Evolutionary conservation across 2,888 invertebrate genomes (phyloP).

Genomic region (Synergus laeviventris): DNA sequence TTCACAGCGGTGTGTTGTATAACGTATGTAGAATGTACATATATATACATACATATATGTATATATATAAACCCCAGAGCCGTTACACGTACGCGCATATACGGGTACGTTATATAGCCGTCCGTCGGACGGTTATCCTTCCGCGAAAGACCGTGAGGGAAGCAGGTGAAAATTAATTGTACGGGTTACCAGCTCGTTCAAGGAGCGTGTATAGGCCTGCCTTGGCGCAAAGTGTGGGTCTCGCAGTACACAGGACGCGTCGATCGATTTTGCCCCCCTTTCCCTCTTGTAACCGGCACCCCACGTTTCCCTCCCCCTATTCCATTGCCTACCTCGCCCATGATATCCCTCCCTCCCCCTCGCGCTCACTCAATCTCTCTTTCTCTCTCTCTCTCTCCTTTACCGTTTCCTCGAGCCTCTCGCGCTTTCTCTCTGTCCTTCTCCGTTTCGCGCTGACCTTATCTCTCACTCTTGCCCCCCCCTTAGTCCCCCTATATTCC

Average conservation of each 20-base stretch:
- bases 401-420: not conserved
- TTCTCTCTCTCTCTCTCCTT: conserved; percentile 27
- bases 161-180: conserved; percentile 72
- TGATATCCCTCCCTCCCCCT: conserved; percentile 31
- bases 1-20: conserved; percentile 39
- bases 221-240: conserved; percentile 61
- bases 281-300: conserved; percentile 42
- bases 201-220: conserved; percentile 51
- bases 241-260: conserved; percentile 63
- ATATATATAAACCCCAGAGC: conserved; percentile 7
- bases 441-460: conserved; percentile 26
- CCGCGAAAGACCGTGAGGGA: conserved; percentile 56
- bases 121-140: conserved; percentile 43
- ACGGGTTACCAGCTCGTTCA: conserved; percentile 63
- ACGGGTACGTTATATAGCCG: conserved; percentile 41
- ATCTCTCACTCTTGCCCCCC: not conserved
- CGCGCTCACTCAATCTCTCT: no score
- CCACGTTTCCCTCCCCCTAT: conserved; percentile 35
- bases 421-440: conserved; percentile 38
- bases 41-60: not conserved
- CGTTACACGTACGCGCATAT: conserved; percentile 39
- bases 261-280: conserved; percentile 61
- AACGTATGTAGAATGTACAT: not conserved
- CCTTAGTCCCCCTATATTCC: conserved; percentile 40
- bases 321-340: conserved; percentile 34